These are phyloP conservation scores for Parnassius smintheus DNA, from an alignment of 2,888 invertebrate genomes.

Conservation along the genomic window DNA sequence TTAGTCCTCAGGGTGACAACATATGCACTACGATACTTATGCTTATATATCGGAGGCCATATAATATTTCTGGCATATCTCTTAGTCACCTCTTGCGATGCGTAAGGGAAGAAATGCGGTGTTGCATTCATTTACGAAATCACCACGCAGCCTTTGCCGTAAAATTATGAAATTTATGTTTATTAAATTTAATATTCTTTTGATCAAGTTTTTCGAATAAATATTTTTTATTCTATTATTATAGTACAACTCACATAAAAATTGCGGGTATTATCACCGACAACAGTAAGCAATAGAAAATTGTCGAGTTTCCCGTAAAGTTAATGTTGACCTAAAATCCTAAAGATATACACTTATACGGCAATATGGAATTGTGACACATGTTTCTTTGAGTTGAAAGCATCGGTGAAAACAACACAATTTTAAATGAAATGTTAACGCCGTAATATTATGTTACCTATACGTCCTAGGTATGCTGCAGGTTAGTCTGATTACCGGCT, in stretches of 20 bases:
- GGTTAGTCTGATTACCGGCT: constrained; percentile 38
- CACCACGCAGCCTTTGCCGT: too few species aligned
- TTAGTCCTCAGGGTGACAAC: too few species aligned
- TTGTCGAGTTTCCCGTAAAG: constrained; percentile 13
- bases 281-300: not conserved
- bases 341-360: constrained; percentile 18
- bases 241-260: constrained; percentile 1
- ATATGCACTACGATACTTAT: too few species aligned
- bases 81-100: too few species aligned
- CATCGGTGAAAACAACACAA: constrained; percentile 12
- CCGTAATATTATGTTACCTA: constrained; percentile 16
- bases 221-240: too few species aligned
- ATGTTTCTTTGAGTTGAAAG: constrained; percentile 5
- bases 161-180: too few species aligned
- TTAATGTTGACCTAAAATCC: constrained; percentile 27
- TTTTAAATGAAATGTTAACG: not conserved
- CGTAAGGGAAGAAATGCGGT: too few species aligned
- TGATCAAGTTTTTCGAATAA: too few species aligned
- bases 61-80: too few species aligned
- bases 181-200: too few species aligned
- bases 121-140: too few species aligned
- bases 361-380: constrained; percentile 10
- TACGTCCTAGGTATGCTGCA: constrained; percentile 31
- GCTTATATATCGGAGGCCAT: too few species aligned
- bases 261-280: constrained; percentile 10